phyloP scores from a whole-genome alignment of 2,888 invertebrate genomes.

The Dynastes hyllus region DNA sequence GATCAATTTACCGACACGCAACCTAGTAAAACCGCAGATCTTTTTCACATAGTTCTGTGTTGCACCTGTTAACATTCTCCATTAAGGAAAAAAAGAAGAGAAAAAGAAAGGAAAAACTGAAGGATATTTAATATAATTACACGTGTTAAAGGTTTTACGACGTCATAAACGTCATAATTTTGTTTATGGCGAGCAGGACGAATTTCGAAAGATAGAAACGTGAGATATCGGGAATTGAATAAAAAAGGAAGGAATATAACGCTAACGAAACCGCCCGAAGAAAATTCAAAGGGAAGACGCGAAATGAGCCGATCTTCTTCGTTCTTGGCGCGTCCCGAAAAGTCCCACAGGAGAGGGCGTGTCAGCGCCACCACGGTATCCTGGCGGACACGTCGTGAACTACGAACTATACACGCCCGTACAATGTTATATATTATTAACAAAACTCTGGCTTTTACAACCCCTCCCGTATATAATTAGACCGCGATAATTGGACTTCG shows the following conservation, averaged over 20 bases:
- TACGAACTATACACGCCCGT: constrained; percentile 65
- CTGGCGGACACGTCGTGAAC: constrained; percentile 62
- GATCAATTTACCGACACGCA: too few species aligned
- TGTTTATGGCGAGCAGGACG: constrained; percentile 25
- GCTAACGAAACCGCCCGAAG: neutral
- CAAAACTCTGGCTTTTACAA: constrained; percentile 52
- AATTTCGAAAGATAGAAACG: neutral
- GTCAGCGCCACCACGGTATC: constrained; percentile 61
- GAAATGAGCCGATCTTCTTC: constrained; percentile 43
- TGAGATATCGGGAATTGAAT: constrained; percentile 15
- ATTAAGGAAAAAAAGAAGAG: neutral
- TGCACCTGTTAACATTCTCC: constrained; percentile 5
- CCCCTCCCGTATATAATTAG: constrained; percentile 24
- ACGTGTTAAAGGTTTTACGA: constrained; percentile 32
- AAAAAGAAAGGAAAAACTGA: constrained; percentile 1
- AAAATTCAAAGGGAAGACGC: neutral
- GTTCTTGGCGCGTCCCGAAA: constrained; percentile 45
- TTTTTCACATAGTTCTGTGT: neutral
- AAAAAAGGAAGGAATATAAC: neutral
- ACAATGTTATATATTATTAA: constrained; percentile 66
- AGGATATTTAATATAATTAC: constrained; percentile 37
- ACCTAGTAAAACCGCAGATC: too few species aligned
- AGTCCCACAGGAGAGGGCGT: constrained; percentile 61
- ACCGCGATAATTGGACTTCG: constrained; percentile 37
- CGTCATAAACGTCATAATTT: constrained; percentile 37